Evolutionary conservation across 2,797 vertebrate genomes (phyloP).

Genomic region (Sylvilagus floridanus): DNA sequence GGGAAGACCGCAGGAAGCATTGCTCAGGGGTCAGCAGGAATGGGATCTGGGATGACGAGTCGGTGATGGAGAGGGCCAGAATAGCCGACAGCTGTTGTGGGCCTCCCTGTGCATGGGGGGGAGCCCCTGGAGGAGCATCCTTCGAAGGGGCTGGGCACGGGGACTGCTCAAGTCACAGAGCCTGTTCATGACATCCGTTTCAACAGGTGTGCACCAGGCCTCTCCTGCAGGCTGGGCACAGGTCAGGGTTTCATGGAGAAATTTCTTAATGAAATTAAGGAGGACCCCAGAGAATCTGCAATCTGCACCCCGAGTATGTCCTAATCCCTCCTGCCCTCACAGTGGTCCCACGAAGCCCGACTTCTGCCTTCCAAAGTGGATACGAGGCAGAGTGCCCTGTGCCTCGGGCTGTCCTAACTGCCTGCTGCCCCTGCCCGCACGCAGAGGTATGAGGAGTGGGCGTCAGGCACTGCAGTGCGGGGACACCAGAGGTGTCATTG

Average conservation of each 20-base stretch:
- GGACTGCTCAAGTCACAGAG: background rate
- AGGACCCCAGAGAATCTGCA: background rate
- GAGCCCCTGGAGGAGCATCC: background rate
- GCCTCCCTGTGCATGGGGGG: fast-evolving
- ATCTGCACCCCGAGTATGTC: background rate
- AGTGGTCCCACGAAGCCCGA: background rate
- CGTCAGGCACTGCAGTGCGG: background rate
- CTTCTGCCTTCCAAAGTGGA: background rate
- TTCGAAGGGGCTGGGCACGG: fast-evolving
- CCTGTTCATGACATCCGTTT: background rate
- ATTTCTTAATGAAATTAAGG: background rate
- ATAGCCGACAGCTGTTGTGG: background rate
- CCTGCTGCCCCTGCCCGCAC: background rate
- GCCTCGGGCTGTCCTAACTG: background rate
- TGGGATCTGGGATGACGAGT: background rate
- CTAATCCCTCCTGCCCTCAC: background rate
- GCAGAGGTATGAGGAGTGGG: background rate
- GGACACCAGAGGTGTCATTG: fast-evolving
- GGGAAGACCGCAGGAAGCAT: background rate
- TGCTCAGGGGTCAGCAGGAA: background rate
- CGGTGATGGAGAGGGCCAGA: background rate
- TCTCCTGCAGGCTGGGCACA: background rate
- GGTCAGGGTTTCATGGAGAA: background rate
- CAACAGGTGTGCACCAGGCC: background rate
- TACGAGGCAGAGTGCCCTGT: fast-evolving